These are phyloP conservation scores for Drosophila lacteicornis DNA, from an alignment of 1,140 invertebrate species.

Conservation along the genomic window DNA sequence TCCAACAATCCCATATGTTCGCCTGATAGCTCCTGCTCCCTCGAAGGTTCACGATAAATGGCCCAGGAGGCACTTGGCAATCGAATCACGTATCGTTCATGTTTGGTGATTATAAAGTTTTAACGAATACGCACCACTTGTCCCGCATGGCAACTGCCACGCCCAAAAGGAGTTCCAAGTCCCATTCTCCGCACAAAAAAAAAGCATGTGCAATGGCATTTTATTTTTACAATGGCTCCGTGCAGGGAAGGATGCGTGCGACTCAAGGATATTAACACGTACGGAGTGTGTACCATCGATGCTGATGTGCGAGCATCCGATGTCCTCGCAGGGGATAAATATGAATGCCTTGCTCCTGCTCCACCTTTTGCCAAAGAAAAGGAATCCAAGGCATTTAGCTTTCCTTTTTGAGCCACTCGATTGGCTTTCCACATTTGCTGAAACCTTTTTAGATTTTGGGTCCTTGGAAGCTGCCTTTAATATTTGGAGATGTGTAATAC, in stretches of 20 bases:
- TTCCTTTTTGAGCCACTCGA: conserved; percentile 24
- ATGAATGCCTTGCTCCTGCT: conserved; percentile 56
- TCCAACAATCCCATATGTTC: conserved; percentile 42
- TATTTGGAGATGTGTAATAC: too few species aligned
- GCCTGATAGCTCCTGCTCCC: neutral
- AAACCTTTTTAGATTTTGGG: conserved; percentile 33
- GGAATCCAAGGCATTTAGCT: conserved; percentile 15
- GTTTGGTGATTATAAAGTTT: conserved; percentile 83
- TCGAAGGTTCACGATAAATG: conserved; percentile 60
- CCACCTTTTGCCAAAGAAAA: conserved; percentile 16
- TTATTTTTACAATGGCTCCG: conserved; percentile 68
- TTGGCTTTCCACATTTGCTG: conserved; percentile 37
- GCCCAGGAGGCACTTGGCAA: conserved; percentile 64
- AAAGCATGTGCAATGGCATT: conserved; percentile 67
- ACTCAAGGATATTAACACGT: conserved; percentile 76
- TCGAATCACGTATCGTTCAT: conserved; percentile 76
- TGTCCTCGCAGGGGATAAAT: conserved; percentile 64
- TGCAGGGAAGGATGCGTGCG: conserved; percentile 35
- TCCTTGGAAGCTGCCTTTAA: neutral
- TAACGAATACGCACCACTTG: conserved; percentile 79
- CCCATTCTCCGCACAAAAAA: conserved; percentile 9
- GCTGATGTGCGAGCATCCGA: conserved; percentile 57
- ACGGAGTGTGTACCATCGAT: conserved; percentile 57
- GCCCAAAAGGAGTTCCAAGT: conserved; percentile 41
- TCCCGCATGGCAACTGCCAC: conserved; percentile 29